A percentile compares a stretch with the other conserved stretches of the same genome.
Evolutionary conservation across 1,140 invertebrate species (phyloP).

Genomic region (Linepithema humile): DNA sequence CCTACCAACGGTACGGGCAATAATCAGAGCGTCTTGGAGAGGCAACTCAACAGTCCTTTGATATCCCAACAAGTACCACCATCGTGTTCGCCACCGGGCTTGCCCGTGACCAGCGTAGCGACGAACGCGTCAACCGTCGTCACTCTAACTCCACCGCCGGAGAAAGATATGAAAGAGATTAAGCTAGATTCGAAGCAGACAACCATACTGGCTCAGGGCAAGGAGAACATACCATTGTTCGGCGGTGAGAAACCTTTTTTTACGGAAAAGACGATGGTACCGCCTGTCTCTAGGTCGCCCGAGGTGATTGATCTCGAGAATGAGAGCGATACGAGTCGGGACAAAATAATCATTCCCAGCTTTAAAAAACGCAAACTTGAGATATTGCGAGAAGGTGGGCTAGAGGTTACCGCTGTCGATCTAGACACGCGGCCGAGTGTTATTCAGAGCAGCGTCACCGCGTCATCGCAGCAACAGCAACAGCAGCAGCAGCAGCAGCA

Average conservation of each 20-base stretch:
- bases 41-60: constrained; percentile 81
- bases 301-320: constrained; percentile 88
- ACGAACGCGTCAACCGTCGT: constrained; percentile 82
- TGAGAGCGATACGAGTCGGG: constrained; percentile 79
- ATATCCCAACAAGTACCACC: constrained; percentile 79
- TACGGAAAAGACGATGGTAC: constrained; percentile 75
- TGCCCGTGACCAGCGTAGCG: constrained; percentile 75
- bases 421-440: constrained; percentile 76
- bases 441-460: constrained; percentile 67
- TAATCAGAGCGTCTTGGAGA: constrained; percentile 79
- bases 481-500: constrained; percentile 73
- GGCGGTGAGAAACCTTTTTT: constrained; percentile 79
- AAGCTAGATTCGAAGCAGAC: constrained; percentile 81
- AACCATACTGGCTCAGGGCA: constrained; percentile 83
- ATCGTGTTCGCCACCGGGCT: constrained; percentile 73
- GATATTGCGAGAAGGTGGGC: constrained; percentile 89
- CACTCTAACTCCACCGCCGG: constrained; percentile 80
- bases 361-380: constrained; percentile 90
- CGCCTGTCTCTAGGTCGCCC: constrained; percentile 83
- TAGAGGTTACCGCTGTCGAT: constrained; percentile 89
- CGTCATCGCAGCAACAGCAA: constrained; percentile 57
- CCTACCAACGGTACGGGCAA: constrained; percentile 69
- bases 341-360: constrained; percentile 82
- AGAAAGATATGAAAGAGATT: constrained; percentile 82
- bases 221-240: constrained; percentile 85